Base-by-base conservation (phyloP, 2,113 vertebrate species). In the Puntigrus tetrazona region DNA sequence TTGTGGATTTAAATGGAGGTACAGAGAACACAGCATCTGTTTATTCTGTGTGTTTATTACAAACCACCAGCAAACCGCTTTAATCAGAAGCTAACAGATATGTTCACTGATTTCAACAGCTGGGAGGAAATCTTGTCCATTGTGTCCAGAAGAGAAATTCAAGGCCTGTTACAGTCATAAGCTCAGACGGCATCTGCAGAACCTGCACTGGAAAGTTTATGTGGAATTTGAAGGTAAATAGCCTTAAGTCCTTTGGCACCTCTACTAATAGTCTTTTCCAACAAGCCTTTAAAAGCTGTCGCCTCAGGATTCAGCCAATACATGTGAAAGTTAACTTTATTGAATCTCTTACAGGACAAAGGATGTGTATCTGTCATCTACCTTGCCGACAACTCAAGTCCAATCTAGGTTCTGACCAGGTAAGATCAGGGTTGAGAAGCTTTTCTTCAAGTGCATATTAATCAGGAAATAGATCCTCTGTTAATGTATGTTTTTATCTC, bases 361-460 rank as follows among this genome's bases (percentile, higher is more conserved):
- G 94, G 89, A 99, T 99, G 97, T 99, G 98, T 85, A 99, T 99
- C 90, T 99, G 98, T 87, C 95, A 98, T 90, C 94, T 99, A 88
- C 88, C 97, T 47, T 99, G 98, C 90, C 94, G 90, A 79, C 94
- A 95, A 74, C 92, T 96, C 80, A 99, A 96, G 88, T 95, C 96
- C 89, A 93, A 94, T 81, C 88, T 94, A 2, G 65, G 85, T 45
- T 93, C 92, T 92, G 96, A 98, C 78, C 96, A 97, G 96, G 95
- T 95, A 45, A 89, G 4, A 22, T 4, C 18, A 50, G 7, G 27
- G 31, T 63, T 20, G 11, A 41, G 9, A 22, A 7, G 25, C 7
- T 25, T 55, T 52, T 65, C 20, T 22, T 57, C n/a, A 14, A 8
- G 13, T 74, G 25, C 14, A n/a, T 43, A 10, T 73, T 25, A 47